phyloP scores from a whole-genome alignment of 2,888 invertebrate species.

The Orchesellides sinensis region DNA sequence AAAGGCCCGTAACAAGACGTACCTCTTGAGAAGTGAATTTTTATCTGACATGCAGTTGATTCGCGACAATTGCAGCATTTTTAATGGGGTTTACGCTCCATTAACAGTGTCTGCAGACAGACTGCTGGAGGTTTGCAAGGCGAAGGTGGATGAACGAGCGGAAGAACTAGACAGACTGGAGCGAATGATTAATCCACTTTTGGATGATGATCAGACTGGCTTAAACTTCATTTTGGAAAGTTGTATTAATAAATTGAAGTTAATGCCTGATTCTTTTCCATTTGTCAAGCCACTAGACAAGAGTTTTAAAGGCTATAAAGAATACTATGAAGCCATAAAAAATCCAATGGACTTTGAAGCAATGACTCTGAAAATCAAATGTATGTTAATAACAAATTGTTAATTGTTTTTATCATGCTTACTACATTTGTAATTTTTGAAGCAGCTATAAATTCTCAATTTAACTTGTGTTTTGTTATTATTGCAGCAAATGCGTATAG shows the following conservation, averaged over 20 bases:
- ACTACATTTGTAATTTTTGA: background rate
- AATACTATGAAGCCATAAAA: conserved; percentile 95
- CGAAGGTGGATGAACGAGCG: conserved; percentile 93
- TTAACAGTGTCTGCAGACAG: conserved; percentile 91
- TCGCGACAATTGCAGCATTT: conserved; percentile 94
- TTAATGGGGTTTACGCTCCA: conserved; percentile 92
- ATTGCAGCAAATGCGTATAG: conserved; percentile 91
- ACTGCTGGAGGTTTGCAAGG: conserved; percentile 92
- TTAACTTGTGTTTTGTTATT: no score
- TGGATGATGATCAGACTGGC: conserved; percentile 97
- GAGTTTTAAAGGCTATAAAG: conserved; percentile 94
- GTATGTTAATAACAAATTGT: no score
- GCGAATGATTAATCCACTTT: conserved; percentile 97
- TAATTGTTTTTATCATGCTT: background rate
- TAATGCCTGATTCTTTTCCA: conserved; percentile 94
- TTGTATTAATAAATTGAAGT: conserved; percentile 90
- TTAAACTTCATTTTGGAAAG: conserved; percentile 95
- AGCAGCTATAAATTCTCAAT: no score
- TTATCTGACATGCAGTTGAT: conserved; percentile 97
- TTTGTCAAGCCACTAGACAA: conserved; percentile 98
- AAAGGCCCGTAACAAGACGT: conserved; percentile 90
- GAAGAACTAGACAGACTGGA: conserved; percentile 96
- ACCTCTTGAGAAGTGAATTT: conserved; percentile 97
- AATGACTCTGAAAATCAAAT: conserved; percentile 90
- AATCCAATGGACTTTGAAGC: conserved; percentile 97